These are phyloP conservation scores for Pachycephus smyrnensis DNA, from an alignment of 2,888 invertebrate genomes.

Conservation along the genomic window DNA sequence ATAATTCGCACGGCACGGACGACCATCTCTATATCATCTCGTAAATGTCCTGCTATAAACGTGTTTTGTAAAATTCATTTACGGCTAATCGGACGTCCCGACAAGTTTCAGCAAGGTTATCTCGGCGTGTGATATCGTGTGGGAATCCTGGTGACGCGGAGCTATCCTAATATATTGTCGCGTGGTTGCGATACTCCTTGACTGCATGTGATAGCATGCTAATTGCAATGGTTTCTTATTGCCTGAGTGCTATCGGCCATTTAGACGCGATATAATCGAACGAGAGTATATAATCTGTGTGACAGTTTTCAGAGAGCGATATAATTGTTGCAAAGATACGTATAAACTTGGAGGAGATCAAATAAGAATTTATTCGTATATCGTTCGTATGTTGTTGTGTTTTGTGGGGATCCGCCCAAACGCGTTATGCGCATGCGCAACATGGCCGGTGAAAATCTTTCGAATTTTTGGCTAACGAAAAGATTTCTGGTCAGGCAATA, in stretches of 20 bases:
- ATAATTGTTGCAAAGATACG: not conserved
- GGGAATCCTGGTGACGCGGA: not conserved
- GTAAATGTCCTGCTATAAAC: not conserved
- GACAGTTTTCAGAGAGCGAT: not conserved
- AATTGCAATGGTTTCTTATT: not conserved
- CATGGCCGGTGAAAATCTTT: not conserved
- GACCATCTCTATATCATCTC: not conserved
- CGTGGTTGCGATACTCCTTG: not conserved
- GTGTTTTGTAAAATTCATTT: not conserved
- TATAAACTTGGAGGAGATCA: not conserved
- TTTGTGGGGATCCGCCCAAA: not conserved
- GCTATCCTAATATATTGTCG: not conserved
- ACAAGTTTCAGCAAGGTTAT: not conserved
- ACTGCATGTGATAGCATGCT: not conserved
- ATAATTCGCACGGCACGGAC: not conserved
- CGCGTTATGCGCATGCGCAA: not conserved
- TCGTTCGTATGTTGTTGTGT: not conserved
- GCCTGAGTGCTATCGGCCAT: not conserved
- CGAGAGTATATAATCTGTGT: not conserved
- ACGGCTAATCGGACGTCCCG: not conserved
- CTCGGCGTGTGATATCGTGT: not conserved
- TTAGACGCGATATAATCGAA: not conserved
- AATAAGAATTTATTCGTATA: not conserved
- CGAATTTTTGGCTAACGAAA: not conserved
- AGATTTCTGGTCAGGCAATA: not conserved